Base-by-base conservation (phyloP, 2,113 vertebrate genomes). In the Alethe castanea region DNA sequence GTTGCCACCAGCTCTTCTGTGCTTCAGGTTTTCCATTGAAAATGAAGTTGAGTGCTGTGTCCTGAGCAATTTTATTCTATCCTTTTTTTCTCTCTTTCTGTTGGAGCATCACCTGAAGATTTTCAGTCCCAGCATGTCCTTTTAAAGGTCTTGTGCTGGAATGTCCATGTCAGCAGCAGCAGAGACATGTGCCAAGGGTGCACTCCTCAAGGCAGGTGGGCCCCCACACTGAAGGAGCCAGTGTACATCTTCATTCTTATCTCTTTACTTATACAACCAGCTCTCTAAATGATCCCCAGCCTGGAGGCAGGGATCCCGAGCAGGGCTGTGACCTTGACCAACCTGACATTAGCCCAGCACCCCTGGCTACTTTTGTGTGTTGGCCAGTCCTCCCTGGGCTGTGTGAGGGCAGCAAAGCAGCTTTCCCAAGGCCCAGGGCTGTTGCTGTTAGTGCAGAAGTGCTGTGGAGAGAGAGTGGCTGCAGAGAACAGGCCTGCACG, bases 401-500 rank as follows among this genome's bases (percentile, higher is more conserved):
- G 20, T 33, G 26, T 52, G 40, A 65, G 69, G 76, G 76, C 44
- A 62, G 24, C 0, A 0, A 36, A 69, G 56, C 60, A 54, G 80
- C 45, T 52, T 69, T 88, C 38, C 44, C 45, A 11, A 48, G 47
- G 74, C 38, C 38, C 53, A 4, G 42, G 47, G 60, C 88, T 67
- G 31, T 26, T 74, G 18, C 6, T 56, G 0, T 19, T 24, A 17
- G 47, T 6, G n/a, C 52, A 71, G 8, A 40, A 71, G 33, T 26
- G 45, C 19, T 54, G 60, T 38, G 56, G 38, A 24, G 64, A 15
- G 80, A 24, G 38, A 0, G 38, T 56, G n/a, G 40, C 90, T 52
- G 48, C 45, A 29, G 70, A 53, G 47, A 66, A 20, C 24, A 1
- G 1, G 1, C 19, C 66, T 6, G 5, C 9, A 15, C 1, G 1